phyloP scores from a whole-genome alignment of 92 coral and sea anemone genomes.

The Zoanthus sansibaricus region DNA sequence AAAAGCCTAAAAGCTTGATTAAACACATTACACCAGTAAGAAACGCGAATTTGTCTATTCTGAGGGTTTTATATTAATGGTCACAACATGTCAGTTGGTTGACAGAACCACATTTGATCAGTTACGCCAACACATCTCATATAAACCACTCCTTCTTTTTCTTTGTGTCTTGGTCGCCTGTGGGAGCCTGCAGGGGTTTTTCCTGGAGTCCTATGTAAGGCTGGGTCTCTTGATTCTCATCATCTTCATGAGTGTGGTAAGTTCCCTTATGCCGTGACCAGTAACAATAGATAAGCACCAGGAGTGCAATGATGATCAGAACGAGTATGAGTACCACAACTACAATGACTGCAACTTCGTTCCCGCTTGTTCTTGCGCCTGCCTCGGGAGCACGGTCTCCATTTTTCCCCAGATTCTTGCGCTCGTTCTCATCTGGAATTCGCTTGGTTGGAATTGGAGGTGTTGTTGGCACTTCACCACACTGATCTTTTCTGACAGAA shows the following conservation, averaged over 20 bases:
- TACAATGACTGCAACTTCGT: slow-evolving; percentile 78
- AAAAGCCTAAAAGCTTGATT: slow-evolving; percentile 4
- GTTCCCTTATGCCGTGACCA: slow-evolving; percentile 94
- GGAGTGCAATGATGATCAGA: slow-evolving; percentile 66
- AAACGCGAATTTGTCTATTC: background rate
- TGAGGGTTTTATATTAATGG: background rate
- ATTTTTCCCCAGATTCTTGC: slow-evolving; percentile 9
- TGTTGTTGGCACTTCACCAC: slow-evolving; percentile 67
- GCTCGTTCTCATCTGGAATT: slow-evolving; percentile 47
- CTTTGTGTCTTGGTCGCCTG: slow-evolving; percentile 58
- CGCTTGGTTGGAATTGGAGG: slow-evolving; percentile 79
- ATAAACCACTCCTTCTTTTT: slow-evolving; percentile 91
- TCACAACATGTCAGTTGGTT: background rate
- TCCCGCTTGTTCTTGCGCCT: slow-evolving; percentile 50
- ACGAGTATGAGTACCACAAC: slow-evolving; percentile 70
- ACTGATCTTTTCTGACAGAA: slow-evolving; percentile 41
- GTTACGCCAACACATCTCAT: slow-evolving; percentile 8
- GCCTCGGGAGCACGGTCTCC: slow-evolving; percentile 43
- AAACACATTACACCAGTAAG: background rate
- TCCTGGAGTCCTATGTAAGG: slow-evolving; percentile 81
- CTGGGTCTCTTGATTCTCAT: slow-evolving; percentile 62
- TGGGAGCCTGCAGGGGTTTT: slow-evolving; percentile 34
- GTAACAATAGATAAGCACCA: slow-evolving; percentile 84
- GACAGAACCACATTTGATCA: background rate
- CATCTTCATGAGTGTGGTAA: slow-evolving; percentile 91